These are phyloP conservation scores for Phenacoccus solenopsis DNA, from an alignment of 1,140 invertebrate genomes.

Conservation along the genomic window DNA sequence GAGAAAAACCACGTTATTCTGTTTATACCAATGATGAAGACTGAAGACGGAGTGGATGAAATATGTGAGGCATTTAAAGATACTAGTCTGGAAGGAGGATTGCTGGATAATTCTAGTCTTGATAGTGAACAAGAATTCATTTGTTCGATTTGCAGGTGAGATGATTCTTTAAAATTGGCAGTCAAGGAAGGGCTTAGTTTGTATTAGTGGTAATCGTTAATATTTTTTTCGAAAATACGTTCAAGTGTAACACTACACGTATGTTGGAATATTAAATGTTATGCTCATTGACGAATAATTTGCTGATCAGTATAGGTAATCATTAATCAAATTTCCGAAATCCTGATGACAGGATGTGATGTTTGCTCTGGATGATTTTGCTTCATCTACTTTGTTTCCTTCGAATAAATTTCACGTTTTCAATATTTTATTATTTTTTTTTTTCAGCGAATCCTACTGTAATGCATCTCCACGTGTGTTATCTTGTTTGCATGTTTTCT, in stretches of 20 bases:
- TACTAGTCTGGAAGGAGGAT: conserved; percentile 7
- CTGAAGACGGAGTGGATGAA: not conserved
- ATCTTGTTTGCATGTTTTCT: conserved; percentile 85
- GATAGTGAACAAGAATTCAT: not conserved
- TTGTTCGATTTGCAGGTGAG: conserved; percentile 22
- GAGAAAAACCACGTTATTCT: too few species aligned
- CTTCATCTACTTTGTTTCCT: not conserved
- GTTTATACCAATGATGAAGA: not conserved
- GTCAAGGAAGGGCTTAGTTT: too few species aligned
- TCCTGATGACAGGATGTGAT: too few species aligned
- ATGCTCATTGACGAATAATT: too few species aligned
- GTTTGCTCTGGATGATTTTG: too few species aligned
- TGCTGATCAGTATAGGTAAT: too few species aligned
- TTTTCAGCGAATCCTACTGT: conserved; percentile 37
- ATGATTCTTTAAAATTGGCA: not conserved
- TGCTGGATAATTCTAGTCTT: conserved; percentile 4
- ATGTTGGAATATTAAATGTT: too few species aligned
- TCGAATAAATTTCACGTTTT: not conserved
- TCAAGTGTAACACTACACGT: too few species aligned
- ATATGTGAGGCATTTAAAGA: not conserved
- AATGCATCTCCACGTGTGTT: conserved; percentile 68
- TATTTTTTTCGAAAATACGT: too few species aligned
- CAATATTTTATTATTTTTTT: not conserved
- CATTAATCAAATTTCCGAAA: too few species aligned
- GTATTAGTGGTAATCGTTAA: too few species aligned